These are phyloP conservation scores for Dasysyrphus albostriatus DNA, from an alignment of 2,888 invertebrate genomes.

Conservation along the genomic window DNA sequence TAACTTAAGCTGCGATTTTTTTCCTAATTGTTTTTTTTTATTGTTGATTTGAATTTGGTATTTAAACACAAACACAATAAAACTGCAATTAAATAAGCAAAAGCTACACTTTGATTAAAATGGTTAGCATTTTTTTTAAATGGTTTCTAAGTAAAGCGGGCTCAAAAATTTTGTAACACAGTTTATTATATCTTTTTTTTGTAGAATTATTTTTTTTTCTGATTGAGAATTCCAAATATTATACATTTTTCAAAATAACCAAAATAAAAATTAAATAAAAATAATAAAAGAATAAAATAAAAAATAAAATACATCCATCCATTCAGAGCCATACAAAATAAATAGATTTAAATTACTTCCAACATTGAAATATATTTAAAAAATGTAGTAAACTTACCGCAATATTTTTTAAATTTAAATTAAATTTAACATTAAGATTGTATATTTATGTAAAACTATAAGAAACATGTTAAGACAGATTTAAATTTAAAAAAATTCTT, in stretches of 20 bases:
- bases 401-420: neutral
- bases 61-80: conserved; percentile 74
- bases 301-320: conserved; percentile 37
- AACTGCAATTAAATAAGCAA: conserved; percentile 74
- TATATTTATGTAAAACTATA: too few species aligned
- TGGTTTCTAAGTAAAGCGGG: conserved; percentile 75
- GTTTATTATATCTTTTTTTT: conserved; percentile 29
- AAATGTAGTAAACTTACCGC: neutral
- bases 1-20: conserved; percentile 67
- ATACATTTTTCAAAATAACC: conserved; percentile 75
- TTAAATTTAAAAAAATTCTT: too few species aligned
- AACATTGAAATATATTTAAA: neutral
- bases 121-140: conserved; percentile 66
- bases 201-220: conserved; percentile 43
- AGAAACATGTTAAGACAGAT: too few species aligned
- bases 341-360: conserved; percentile 7
- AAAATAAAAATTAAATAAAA: conserved; percentile 72
- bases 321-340: conserved; percentile 60
- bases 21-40: conserved; percentile 53
- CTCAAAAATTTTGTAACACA: conserved; percentile 66
- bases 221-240: conserved; percentile 76
- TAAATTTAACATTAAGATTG: neutral
- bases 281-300: conserved; percentile 77
- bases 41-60: conserved; percentile 74
- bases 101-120: conserved; percentile 73